These are phyloP conservation scores for Dysmachus trigonus DNA, from an alignment of 2,888 invertebrate species.

Conservation along the genomic window DNA sequence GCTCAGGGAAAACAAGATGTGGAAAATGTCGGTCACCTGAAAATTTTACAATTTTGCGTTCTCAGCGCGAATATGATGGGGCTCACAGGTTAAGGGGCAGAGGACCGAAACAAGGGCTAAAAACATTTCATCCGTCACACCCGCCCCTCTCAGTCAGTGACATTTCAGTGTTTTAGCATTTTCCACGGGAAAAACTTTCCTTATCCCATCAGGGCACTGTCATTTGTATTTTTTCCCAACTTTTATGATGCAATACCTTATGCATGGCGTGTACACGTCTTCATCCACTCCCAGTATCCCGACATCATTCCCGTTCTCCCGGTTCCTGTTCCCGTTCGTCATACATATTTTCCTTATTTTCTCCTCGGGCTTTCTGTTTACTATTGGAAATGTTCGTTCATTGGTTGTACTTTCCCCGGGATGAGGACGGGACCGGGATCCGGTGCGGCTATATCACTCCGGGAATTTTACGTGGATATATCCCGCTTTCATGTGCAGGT, in stretches of 20 bases:
- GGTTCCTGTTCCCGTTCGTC: neutral
- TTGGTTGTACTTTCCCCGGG: constrained; percentile 19
- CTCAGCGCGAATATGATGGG: constrained; percentile 24
- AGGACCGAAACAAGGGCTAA: neutral
- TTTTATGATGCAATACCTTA: constrained; percentile 37
- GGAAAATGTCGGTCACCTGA: constrained; percentile 40
- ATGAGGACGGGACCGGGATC: neutral
- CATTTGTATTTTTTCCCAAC: constrained; percentile 36
- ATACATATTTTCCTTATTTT: constrained; percentile 37
- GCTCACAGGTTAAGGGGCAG: neutral
- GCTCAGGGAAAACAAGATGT: constrained; percentile 1
- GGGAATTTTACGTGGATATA: constrained; percentile 27
- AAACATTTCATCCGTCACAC: neutral
- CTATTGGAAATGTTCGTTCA: constrained; percentile 33
- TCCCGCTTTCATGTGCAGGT: constrained; percentile 26
- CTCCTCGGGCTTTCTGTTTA: constrained; percentile 21
- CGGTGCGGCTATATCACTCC: constrained; percentile 19
- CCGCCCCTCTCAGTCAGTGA: neutral
- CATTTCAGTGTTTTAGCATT: neutral
- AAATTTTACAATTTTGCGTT: constrained; percentile 40
- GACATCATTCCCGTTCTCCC: too few species aligned
- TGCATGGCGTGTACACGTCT: constrained; percentile 34
- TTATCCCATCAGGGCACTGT: constrained; percentile 16
- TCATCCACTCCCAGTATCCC: neutral
- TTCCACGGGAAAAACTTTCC: constrained; percentile 12